Evolutionary conservation across 2,113 vertebrate species (phyloP).

Genomic region (Siphamia tubifer): DNA sequence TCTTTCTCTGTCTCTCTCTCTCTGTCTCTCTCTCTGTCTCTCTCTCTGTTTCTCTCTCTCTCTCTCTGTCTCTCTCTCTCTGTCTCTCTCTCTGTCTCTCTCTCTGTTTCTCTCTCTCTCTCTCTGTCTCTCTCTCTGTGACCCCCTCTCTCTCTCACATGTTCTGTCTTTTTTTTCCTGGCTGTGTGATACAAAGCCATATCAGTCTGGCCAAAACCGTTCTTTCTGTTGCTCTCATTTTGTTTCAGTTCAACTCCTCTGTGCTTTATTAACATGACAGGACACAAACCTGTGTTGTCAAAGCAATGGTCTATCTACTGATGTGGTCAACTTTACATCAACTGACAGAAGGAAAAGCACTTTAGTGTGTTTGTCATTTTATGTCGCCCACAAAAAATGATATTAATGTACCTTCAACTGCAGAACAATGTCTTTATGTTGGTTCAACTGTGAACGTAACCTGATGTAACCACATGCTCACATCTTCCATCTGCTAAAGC

Average conservation of each 20-base stretch:
- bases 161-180: neutral
- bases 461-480: no score
- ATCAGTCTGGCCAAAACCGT: neutral
- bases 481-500: no score
- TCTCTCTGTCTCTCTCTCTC: neutral
- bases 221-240: constrained; percentile 6
- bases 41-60: neutral
- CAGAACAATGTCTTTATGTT: no score
- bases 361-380: no score
- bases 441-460: no score
- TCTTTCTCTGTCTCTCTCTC: constrained; percentile 15
- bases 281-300: constrained; percentile 15
- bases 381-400: no score
- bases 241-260: constrained; percentile 17
- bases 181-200: constrained; percentile 32
- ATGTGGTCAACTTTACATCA: neutral
- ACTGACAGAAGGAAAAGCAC: no score
- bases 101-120: no score
- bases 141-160: neutral
- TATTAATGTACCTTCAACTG: no score
- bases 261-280: constrained; percentile 27
- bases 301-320: neutral
- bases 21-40: neutral
- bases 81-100: constrained; percentile 30
- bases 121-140: constrained; percentile 1